A percentile compares a stretch with the other conserved stretches of the same genome.
Evolutionary conservation across 2,888 invertebrate species (phyloP).

Genomic region (Mythimna albipuncta): DNA sequence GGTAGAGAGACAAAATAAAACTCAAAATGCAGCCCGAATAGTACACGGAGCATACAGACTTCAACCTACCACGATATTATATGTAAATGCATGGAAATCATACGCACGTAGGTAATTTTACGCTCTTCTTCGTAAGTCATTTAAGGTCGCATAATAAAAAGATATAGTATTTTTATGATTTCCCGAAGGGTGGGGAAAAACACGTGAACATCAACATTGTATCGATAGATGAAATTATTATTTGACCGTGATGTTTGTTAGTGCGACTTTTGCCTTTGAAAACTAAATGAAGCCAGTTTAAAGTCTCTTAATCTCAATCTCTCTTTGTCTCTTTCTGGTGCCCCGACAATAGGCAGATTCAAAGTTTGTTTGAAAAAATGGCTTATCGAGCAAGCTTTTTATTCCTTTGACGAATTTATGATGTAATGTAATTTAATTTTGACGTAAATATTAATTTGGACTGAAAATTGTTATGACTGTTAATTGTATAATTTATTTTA

Average conservation of each 20-base stretch:
- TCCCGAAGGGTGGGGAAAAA: constrained; percentile 33
- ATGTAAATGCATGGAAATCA: constrained; percentile 60
- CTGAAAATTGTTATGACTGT: too few relatives aligned
- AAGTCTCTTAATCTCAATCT: too few relatives aligned
- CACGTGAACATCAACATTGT: constrained; percentile 14
- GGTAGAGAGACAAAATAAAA: too few relatives aligned
- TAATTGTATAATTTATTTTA: too few relatives aligned
- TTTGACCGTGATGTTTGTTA: constrained; percentile 1
- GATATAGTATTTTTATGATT: constrained; percentile 45
- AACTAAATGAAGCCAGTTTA: neutral
- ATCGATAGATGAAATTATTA: constrained; percentile 11
- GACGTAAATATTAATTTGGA: too few relatives aligned
- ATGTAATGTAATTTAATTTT: too few relatives aligned
- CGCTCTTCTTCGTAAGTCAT: constrained; percentile 44
- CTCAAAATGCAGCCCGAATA: constrained; percentile 9
- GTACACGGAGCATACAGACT: constrained; percentile 18
- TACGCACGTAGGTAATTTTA: constrained; percentile 50
- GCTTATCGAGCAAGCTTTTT: too few relatives aligned
- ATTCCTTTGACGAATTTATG: too few relatives aligned
- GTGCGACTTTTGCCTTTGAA: neutral
- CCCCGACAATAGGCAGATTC: too few relatives aligned
- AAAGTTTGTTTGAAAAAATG: too few relatives aligned
- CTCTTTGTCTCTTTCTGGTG: too few relatives aligned
- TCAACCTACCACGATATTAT: constrained; percentile 30
- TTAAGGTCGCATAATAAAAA: constrained; percentile 46